Base-by-base conservation (phyloP, 2,113 vertebrate species). In the Trematomus loennbergii region DNA sequence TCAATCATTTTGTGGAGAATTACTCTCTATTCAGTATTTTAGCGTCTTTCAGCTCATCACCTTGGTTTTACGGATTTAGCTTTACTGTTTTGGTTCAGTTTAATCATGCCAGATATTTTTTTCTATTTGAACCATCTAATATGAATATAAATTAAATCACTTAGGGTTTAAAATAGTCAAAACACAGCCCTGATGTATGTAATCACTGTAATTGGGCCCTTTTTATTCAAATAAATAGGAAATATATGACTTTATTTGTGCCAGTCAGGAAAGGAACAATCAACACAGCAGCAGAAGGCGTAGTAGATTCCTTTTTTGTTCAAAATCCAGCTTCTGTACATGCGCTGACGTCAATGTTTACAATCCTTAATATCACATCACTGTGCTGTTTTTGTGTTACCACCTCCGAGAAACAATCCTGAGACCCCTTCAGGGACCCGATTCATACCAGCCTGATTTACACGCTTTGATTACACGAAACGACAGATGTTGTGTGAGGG, bases 351-450 rank as follows among this genome's bases (percentile, higher is more conserved):
- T 81, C 55, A 0, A 1, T 81, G 86, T 88, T 87, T 87, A 69
- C 77, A 8, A 66, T 70, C 18, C 87, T 61, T 55, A 18, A 73
- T 86, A 48, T 86, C 88, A 49, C 52, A 61, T 75, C 50, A 0
- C 49, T 18, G n/a, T 12, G 40, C n/a, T 66, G 78, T 77, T 81
- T 76, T 79, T 79, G 16, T 66, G 70, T 66, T 3, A 45, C 12
- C 33, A 68, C 20, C 0, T 55, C n/a, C 4, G 63, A 63, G 69
- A 65, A 66, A 78, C 77, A 50, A 46, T 46, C 55, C 18, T 0
- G 9, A 25, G 59, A 54, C 65, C 65, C 61, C 61, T 46, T 69
- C 59, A 13, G 81, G 68, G 66, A 49, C 71, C 45, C 2, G 46
- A 62, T 48, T 61, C 67, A 25, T 12, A 9, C 29, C 10, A 0